Conservation (phyloP, 2,888 invertebrate genomes). For the Cataglyphis cursor region DNA sequence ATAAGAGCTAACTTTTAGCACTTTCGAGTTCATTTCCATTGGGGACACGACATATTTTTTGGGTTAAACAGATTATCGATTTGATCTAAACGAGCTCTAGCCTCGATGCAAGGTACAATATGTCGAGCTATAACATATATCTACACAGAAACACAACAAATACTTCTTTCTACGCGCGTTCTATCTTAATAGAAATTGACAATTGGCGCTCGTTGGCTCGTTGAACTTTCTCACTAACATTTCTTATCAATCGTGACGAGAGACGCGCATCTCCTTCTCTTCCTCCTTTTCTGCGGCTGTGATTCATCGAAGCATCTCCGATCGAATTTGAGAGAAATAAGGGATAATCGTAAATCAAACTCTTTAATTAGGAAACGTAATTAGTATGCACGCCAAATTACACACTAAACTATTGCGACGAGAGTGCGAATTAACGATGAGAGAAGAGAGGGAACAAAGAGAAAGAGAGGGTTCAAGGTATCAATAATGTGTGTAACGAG, state of each 20-base stretch:
- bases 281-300: background rate
- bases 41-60: constrained; percentile 44
- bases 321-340: constrained; percentile 12
- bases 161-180: constrained; percentile 41
- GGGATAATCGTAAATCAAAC: background rate
- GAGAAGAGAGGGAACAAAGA: constrained; percentile 21
- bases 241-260: constrained; percentile 16
- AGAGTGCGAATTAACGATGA: constrained; percentile 38
- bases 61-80: constrained; percentile 72
- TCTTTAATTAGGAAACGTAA: constrained; percentile 22
- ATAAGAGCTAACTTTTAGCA: constrained; percentile 19
- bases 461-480: constrained; percentile 24
- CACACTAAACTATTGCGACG: constrained; percentile 32
- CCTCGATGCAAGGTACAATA: constrained; percentile 67
- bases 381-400: constrained; percentile 54
- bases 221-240: constrained; percentile 36
- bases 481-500: constrained; percentile 66
- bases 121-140: constrained; percentile 35
- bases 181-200: constrained; percentile 66
- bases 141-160: background rate
- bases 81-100: constrained; percentile 65
- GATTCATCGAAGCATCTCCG: constrained; percentile 6
- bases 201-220: constrained; percentile 58
- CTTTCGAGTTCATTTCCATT: constrained; percentile 14
- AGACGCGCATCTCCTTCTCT: background rate